Evolutionary conservation across 2,113 vertebrate species (phyloP).

Genomic region (rabbit (Oryctolagus cuniculus)): DNA sequence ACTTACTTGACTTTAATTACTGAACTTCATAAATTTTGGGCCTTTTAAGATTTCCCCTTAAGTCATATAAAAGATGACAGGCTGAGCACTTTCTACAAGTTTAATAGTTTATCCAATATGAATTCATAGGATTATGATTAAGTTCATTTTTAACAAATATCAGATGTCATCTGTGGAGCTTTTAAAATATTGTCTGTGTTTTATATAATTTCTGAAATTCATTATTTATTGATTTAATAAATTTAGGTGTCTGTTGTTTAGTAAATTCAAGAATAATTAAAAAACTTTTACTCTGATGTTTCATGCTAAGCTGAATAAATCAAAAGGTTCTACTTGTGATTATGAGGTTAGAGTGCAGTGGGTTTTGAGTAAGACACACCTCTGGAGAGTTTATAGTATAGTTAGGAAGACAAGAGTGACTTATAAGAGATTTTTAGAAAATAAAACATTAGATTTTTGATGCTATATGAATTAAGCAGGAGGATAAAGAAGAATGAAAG

Average conservation of each 20-base stretch:
- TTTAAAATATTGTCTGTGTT: conserved; percentile 49
- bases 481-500: neutral
- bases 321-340: neutral
- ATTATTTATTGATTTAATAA: conserved; percentile 64
- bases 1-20: conserved; percentile 67
- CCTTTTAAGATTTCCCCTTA: conserved; percentile 62
- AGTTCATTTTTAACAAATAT: conserved; percentile 64
- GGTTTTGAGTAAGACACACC: neutral
- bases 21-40: conserved; percentile 44
- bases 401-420: neutral
- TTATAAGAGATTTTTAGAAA: neutral
- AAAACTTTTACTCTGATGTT: conserved; percentile 3
- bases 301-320: conserved; percentile 31
- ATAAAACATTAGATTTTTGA: neutral
- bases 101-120: neutral
- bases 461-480: neutral
- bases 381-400: neutral
- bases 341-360: neutral
- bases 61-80: conserved; percentile 54
- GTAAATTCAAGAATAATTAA: conserved; percentile 13
- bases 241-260: conserved; percentile 55
- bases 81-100: conserved; percentile 11
- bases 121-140: conserved; percentile 56
- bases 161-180: neutral
- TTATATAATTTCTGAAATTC: conserved; percentile 54